These are phyloP conservation scores for Lycaon pictus DNA, from an alignment of 2,113 vertebrate species.

Conservation along the genomic window DNA sequence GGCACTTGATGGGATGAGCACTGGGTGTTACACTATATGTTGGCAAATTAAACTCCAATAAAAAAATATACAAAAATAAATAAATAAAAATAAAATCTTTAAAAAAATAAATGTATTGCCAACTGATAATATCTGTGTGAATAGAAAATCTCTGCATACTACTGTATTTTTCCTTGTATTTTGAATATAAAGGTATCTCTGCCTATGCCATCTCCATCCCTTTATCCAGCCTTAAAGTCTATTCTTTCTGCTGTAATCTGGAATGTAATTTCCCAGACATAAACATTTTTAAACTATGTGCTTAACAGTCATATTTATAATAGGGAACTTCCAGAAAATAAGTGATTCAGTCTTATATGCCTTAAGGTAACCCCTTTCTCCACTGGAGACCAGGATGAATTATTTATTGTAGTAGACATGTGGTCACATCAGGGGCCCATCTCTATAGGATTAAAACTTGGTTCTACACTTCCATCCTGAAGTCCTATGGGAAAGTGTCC, in stretches of 20 bases:
- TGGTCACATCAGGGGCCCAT: not conserved
- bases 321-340: conserved; percentile 56
- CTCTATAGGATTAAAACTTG: not conserved
- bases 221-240: not conserved
- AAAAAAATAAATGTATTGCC: too few relatives aligned
- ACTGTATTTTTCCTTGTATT: not conserved
- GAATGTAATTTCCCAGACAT: not conserved
- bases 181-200: conserved; percentile 45
- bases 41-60: too few relatives aligned
- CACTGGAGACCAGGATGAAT: not conserved
- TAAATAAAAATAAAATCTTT: too few relatives aligned
- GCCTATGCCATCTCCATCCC: not conserved
- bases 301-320: conserved; percentile 15
- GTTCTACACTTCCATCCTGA: conserved; percentile 25
- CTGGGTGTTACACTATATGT: too few relatives aligned
- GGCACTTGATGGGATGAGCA: too few relatives aligned
- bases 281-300: not conserved
- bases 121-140: not conserved
- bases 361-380: not conserved
- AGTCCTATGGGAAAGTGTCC: not conserved
- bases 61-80: too few relatives aligned
- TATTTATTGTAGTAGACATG: not conserved
- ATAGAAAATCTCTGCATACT: not conserved
- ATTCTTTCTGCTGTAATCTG: conserved; percentile 18
- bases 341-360: conserved; percentile 43